Percentiles rank a stretch among this genome's conserved stretches.
Conservation (phyloP, 2,888 invertebrate genomes). For the Acronicta psi region DNA sequence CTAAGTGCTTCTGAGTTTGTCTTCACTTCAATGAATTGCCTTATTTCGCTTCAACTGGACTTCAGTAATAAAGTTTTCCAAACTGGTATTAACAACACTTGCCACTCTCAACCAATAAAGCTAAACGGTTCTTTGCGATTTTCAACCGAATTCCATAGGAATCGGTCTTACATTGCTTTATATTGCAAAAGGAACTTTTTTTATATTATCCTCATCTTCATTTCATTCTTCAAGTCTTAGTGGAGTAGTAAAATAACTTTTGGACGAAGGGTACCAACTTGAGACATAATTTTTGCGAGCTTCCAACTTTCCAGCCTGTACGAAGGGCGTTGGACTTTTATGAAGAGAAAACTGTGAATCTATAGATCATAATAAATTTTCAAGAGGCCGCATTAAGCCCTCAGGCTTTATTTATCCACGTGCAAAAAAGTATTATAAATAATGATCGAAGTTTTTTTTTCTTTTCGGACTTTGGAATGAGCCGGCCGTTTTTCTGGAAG, state of each 20-base stretch:
- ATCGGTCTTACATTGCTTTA: constrained; percentile 47
- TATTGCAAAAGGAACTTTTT: constrained; percentile 58
- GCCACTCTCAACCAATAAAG: constrained; percentile 42
- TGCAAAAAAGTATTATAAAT: constrained; percentile 74
- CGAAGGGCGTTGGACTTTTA: constrained; percentile 58
- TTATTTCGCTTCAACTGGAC: constrained; percentile 31
- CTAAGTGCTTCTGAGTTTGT: constrained; percentile 18
- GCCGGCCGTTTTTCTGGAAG: constrained; percentile 42
- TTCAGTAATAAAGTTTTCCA: constrained; percentile 42
- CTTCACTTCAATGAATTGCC: constrained; percentile 28
- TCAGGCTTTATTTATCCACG: constrained; percentile 69
- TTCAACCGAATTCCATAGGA: constrained; percentile 37
- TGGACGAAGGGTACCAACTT: constrained; percentile 66
- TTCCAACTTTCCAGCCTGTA: constrained; percentile 59
- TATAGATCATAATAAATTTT: constrained; percentile 81
- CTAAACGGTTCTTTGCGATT: constrained; percentile 37
- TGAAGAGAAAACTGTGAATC: constrained; percentile 69
- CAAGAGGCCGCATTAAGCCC: constrained; percentile 54
- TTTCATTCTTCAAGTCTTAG: constrained; percentile 78
- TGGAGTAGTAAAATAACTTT: constrained; percentile 81
- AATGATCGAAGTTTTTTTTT: constrained; percentile 74
- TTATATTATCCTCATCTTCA: constrained; percentile 60
- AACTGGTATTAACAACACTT: constrained; percentile 47
- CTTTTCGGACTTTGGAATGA: constrained; percentile 50
- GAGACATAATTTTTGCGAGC: constrained; percentile 76